Evolutionary conservation across 2,888 invertebrate species (phyloP).

Genomic region (Leistus spinibarbis): DNA sequence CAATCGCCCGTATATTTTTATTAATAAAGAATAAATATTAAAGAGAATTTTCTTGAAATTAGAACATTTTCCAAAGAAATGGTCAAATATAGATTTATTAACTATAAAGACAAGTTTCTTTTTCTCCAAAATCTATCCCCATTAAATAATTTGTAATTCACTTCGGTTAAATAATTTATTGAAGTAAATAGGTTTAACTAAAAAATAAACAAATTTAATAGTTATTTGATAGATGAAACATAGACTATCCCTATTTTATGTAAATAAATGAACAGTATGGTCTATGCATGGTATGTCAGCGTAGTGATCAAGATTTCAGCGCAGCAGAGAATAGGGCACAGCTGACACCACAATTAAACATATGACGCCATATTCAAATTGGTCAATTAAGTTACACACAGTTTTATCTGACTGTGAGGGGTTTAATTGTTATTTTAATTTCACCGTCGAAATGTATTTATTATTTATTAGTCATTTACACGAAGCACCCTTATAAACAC

Average conservation of each 20-base stretch:
- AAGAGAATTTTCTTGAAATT: too few species aligned
- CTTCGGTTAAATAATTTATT: too few species aligned
- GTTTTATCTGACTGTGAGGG: background rate
- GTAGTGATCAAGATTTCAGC: constrained; percentile 30
- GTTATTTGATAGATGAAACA: background rate
- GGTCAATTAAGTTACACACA: constrained; percentile 52
- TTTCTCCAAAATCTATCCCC: too few species aligned
- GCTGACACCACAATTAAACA: constrained; percentile 44
- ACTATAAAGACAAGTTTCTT: too few species aligned
- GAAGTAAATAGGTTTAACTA: too few species aligned
- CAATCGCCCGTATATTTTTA: too few species aligned
- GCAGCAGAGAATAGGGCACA: constrained; percentile 12
- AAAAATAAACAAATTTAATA: too few species aligned
- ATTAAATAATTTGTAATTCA: too few species aligned
- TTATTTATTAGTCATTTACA: constrained; percentile 25
- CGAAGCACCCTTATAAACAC: constrained; percentile 12
- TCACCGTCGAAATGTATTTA: constrained; percentile 27
- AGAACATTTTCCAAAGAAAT: too few species aligned
- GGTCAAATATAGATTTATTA: too few species aligned
- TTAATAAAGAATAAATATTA: too few species aligned
- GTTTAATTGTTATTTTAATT: constrained; percentile 37
- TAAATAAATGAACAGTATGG: constrained; percentile 30
- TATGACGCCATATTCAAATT: constrained; percentile 53
- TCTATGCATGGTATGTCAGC: constrained; percentile 18
- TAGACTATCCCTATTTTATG: constrained; percentile 14